These are phyloP conservation scores for Ectropis crepuscularia DNA, from an alignment of 2,888 invertebrate species.

Conservation along the genomic window DNA sequence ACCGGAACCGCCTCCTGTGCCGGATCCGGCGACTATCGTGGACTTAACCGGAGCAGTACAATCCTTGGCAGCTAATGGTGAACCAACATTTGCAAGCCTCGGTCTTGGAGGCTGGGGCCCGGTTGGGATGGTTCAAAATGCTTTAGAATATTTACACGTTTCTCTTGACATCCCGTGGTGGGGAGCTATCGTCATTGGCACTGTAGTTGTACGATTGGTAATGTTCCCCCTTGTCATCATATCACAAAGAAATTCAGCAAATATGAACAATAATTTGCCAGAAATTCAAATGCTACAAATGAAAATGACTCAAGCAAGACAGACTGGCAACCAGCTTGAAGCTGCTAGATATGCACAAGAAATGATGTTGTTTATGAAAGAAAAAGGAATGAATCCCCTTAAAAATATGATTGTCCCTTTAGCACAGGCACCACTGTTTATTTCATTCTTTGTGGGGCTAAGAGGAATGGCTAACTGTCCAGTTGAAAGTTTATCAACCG, in stretches of 20 bases:
- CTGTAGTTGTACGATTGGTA: conserved; percentile 88
- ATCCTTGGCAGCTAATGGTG: conserved; percentile 84
- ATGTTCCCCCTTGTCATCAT: conserved; percentile 95
- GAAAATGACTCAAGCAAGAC: conserved; percentile 94
- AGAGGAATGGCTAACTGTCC: conserved; percentile 95
- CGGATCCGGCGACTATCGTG: conserved; percentile 61
- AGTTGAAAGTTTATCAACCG: conserved; percentile 94
- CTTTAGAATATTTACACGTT: conserved; percentile 94
- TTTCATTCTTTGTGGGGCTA: conserved; percentile 96
- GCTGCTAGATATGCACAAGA: conserved; percentile 91
- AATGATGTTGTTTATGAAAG: conserved; percentile 92
- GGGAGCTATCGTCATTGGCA: conserved; percentile 93
- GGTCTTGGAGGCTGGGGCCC: conserved; percentile 94
- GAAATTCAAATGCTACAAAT: conserved; percentile 91
- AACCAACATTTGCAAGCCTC: conserved; percentile 91
- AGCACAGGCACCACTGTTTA: conserved; percentile 94
- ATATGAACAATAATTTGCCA: conserved; percentile 94
- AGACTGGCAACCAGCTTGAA: conserved; percentile 92
- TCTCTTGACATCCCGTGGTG: conserved; percentile 96
- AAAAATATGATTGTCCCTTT: conserved; percentile 91
- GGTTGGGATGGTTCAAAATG: conserved; percentile 91
- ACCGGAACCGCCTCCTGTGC: conserved; percentile 78
- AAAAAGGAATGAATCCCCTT: conserved; percentile 91
- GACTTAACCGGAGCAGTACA: conserved; percentile 70
- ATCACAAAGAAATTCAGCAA: conserved; percentile 91